phyloP scores from a whole-genome alignment of 2,797 vertebrate genomes.

The Acridotheres tristis region DNA sequence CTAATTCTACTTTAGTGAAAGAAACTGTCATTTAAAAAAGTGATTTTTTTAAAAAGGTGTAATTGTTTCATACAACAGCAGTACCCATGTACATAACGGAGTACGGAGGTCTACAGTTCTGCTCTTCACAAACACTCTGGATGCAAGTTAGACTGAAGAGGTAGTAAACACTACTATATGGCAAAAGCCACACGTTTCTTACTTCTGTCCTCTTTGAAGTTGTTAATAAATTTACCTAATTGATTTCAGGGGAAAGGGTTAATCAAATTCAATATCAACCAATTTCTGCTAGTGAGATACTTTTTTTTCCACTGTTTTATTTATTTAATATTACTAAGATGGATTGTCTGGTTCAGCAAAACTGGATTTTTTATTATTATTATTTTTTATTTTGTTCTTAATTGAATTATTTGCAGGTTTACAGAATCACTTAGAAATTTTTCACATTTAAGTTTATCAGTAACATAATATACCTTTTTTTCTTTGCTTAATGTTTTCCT shows the following conservation, averaged over 20 bases:
- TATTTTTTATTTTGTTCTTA: neutral
- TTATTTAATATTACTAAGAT: constrained; percentile 25
- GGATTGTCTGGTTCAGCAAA: constrained; percentile 55
- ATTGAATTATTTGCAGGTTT: constrained; percentile 26
- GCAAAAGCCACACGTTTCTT: constrained; percentile 58
- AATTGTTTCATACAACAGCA: constrained; percentile 64
- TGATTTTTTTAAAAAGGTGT: constrained; percentile 59
- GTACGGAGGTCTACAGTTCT: constrained; percentile 61
- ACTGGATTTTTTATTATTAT: neutral
- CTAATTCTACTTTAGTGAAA: constrained; percentile 64
- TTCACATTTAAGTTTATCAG: constrained; percentile 30
- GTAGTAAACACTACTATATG: constrained; percentile 32
- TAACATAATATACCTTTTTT: constrained; percentile 44
- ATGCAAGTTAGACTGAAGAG: constrained; percentile 52
- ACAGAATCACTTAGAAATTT: constrained; percentile 26
- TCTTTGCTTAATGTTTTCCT: constrained; percentile 54
- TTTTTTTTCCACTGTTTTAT: constrained; percentile 17
- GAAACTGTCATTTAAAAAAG: constrained; percentile 59
- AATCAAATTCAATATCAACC: constrained; percentile 7
- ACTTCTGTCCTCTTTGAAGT: constrained; percentile 46
- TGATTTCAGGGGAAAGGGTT: constrained; percentile 34
- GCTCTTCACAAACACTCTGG: constrained; percentile 53
- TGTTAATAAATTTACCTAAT: constrained; percentile 37
- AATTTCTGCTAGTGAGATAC: constrained; percentile 7
- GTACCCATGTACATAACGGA: constrained; percentile 71